Evolutionary conservation across 2,113 vertebrate species (phyloP), one percentile per base, ranked within the genome.

Genomic region (Protobothrops flavoviridis): DNA sequence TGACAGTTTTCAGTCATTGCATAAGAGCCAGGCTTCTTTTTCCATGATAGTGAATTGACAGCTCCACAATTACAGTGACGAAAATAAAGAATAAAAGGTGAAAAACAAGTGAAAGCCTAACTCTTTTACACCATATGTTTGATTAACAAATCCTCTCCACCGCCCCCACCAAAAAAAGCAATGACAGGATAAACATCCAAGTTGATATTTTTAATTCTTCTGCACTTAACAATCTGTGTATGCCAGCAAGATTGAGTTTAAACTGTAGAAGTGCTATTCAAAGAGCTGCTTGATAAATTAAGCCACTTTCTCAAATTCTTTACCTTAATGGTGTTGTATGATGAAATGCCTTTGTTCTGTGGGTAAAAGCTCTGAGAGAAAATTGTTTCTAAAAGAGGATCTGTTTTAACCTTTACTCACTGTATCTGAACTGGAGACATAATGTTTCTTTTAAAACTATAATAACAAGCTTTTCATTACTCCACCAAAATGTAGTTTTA

Each of bases 181-280:
- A 43, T 90, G 92, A 93, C 89, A 90, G 89, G 89, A 90, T 93
- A 93, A 93, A 93, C 92, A 93, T 87, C 89, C 26, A 39, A 87
- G 56, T 52, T 52, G 74, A 93, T 93, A 87, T 64, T 90, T 57
- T 87, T 43, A 64, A 90, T 93, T 89, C 55, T 53, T 87, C 24
- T 45, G 48, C 69, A 26, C 45, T 93, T 81, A 81, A 90, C 74
- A 90, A 61, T 59, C 45, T 43, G 81, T 21, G n/a, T 86, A 52
- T 50, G 87, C 50, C 88, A 90, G 88, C 43, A 33, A 52, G 45
- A 53, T 9, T 88, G 50, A 53, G 86, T 17, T 89, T 29, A 43
- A 87, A 45, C 88, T 88, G 59, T 88, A 5, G 48, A 64, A 74
- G 23, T 43, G n/a, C n/a, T 21, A 11, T 92, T 88, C 86, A 92